Evolutionary conservation across 2,797 vertebrate species (phyloP).

Genomic region (Heterohyrax brucei): DNA sequence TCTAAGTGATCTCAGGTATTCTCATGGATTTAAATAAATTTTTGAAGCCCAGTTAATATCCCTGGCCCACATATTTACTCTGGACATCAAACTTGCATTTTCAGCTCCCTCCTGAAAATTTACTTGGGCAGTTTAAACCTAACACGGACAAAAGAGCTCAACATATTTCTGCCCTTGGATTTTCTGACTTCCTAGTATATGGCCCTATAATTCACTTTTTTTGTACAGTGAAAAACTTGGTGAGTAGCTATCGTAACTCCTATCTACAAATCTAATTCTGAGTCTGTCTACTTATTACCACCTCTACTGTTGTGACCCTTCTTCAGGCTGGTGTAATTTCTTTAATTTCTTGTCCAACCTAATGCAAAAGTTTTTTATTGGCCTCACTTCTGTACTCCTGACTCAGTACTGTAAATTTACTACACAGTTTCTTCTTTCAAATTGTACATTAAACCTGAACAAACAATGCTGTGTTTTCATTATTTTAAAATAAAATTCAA

Average conservation of each 20-base stretch:
- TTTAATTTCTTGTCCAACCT: not conserved
- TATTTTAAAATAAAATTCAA: slow-evolving; percentile 46
- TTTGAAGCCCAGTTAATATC: not conserved
- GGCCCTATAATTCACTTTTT: not conserved
- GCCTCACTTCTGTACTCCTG: not conserved
- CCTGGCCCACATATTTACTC: not conserved
- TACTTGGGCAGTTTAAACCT: not conserved
- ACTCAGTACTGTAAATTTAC: not conserved
- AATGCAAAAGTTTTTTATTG: not conserved
- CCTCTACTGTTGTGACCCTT: not conserved
- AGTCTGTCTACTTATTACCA: not conserved
- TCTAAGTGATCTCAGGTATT: not conserved
- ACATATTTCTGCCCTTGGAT: not conserved
- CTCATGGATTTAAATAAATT: not conserved
- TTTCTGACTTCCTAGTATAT: not conserved
- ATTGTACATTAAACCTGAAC: not conserved
- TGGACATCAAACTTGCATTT: not conserved
- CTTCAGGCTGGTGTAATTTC: not conserved
- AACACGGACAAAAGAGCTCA: not conserved
- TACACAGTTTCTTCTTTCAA: not conserved
- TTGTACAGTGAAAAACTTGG: not conserved
- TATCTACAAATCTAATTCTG: slow-evolving; percentile 9
- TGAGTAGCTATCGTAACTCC: not conserved
- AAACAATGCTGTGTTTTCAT: slow-evolving; percentile 27
- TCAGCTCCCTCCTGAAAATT: not conserved